A percentile compares a stretch with the other conserved stretches of the same genome.
Conservation (phyloP, 2,888 invertebrate genomes). For the Pseudolycoriella hygida region DNA sequence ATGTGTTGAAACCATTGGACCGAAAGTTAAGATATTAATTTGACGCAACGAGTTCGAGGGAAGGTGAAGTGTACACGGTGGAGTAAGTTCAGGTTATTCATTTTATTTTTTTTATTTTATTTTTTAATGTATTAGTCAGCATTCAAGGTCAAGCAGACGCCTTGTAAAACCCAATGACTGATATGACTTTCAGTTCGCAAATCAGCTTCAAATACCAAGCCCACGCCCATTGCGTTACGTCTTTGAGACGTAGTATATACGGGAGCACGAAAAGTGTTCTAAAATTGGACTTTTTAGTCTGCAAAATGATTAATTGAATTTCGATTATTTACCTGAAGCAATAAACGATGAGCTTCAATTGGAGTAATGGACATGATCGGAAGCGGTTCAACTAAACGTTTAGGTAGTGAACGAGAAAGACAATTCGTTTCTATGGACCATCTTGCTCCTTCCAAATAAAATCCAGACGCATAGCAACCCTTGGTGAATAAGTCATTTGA, state of each 20-base stretch:
- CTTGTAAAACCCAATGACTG: conserved; percentile 82
- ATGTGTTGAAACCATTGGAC: too few relatives aligned
- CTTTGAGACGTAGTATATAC: conserved; percentile 79
- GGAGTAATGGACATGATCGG: conserved; percentile 76
- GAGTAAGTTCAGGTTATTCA: too few relatives aligned
- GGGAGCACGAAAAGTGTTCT: conserved; percentile 76
- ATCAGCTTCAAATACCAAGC: conserved; percentile 80
- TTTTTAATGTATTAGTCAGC: conserved; percentile 59
- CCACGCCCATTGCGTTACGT: conserved; percentile 81
- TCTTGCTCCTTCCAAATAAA: conserved; percentile 75
- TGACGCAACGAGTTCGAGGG: too few relatives aligned
- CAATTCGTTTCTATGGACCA: conserved; percentile 61
- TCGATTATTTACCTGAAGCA: conserved; percentile 43
- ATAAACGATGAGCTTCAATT: conserved; percentile 64
- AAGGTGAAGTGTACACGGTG: too few relatives aligned
- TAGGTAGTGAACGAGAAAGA: conserved; percentile 58
- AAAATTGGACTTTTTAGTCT: too few relatives aligned
- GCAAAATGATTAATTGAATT: conserved; percentile 3
- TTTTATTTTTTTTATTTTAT: too few relatives aligned
- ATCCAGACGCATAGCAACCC: conserved; percentile 64
- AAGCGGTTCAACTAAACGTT: conserved; percentile 66
- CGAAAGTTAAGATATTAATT: too few relatives aligned
- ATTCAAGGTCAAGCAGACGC: conserved; percentile 75
- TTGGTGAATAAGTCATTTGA: conserved; percentile 18
- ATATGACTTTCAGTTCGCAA: conserved; percentile 62